Evolutionary conservation across 2,797 vertebrate genomes (phyloP), one percentile per base, ranked within the genome.

Genomic region (Jordanella pulchra): DNA sequence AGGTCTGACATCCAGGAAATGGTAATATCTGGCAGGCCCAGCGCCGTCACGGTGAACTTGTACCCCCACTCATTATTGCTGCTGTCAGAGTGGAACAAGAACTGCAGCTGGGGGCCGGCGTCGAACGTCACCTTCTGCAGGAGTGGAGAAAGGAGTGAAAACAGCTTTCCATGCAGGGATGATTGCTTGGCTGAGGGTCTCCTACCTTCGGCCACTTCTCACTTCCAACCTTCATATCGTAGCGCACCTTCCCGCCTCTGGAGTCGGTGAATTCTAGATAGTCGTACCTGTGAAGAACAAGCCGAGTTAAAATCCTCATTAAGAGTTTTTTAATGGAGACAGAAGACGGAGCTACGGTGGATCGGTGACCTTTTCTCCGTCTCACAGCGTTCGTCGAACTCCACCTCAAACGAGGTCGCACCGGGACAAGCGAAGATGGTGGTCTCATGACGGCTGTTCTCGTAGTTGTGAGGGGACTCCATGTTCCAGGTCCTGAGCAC

Each of bases 11-110:
- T 96, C 98, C 97, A 99, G 21, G 97, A 98, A 42, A 99, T 94
- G 0, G 96, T 95, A 67, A 99, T 95, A 56, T 99, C 97, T 0
- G 97, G 97, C 15, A 98, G 94, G 74, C 98, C 97, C 0, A 94
- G 95, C 1, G 98, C 97, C 0, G 96, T 98, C 82, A 99, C 95
- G 0, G 94, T 94, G 85, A 99, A 99, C 90, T 97, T 99, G 93
- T 98, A 99, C 73, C 98, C 97, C 98, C 98, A 99, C 91, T 99
- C 97, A 9, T 97, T 98, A 86, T 98, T 99, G 78, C 96, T 99
- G 94, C 96, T 98, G 86, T 99, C 97, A 25, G 98, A 99, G 94
- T 99, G 97, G 92, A 99, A 99, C 82, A 99, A 95, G 93, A 99
- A 99, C 93, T 98, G 98, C 73, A 99, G 95, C 92, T 97, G 96